These are phyloP conservation scores for Apocheima hispidaria DNA, from an alignment of 2,888 invertebrate species.

Conservation along the genomic window DNA sequence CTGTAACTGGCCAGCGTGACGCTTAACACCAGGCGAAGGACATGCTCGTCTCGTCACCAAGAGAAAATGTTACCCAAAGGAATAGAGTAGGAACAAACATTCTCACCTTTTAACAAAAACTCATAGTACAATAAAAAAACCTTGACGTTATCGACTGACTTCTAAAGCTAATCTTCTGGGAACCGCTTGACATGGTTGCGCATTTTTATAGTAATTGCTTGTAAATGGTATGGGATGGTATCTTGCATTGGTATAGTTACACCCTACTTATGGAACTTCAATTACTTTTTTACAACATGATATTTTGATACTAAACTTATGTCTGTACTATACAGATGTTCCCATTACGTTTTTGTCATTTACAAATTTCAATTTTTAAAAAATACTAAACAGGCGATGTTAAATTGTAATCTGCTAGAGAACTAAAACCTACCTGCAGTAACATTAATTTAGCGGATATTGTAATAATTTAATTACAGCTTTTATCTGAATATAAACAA, in stretches of 20 bases:
- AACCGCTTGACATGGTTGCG: constrained; percentile 9
- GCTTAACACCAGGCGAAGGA: too few species aligned
- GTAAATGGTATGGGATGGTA: constrained; percentile 7
- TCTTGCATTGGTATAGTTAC: background rate
- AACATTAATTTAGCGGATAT: background rate
- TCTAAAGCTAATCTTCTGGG: constrained; percentile 2
- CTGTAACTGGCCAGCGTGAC: too few species aligned
- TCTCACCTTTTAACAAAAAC: too few species aligned
- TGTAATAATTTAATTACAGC: background rate
- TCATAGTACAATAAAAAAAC: too few species aligned
- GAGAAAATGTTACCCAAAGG: too few species aligned
- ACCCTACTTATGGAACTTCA: constrained; percentile 3
- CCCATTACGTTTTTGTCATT: background rate
- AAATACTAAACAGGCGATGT: background rate
- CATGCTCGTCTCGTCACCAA: too few species aligned
- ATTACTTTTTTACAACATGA: constrained; percentile 2
- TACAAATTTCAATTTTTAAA: too few species aligned
- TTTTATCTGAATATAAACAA: too few species aligned
- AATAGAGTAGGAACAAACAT: too few species aligned
- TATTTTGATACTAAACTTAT: constrained; percentile 9
- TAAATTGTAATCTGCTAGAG: background rate
- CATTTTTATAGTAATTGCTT: constrained; percentile 17
- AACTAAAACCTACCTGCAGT: background rate
- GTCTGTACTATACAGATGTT: too few species aligned
- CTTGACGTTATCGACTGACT: constrained; percentile 2